Evolutionary conservation across 1,140 invertebrate genomes (phyloP), one percentile per base, ranked within the genome.

Genomic region (Ostrea edulis): DNA sequence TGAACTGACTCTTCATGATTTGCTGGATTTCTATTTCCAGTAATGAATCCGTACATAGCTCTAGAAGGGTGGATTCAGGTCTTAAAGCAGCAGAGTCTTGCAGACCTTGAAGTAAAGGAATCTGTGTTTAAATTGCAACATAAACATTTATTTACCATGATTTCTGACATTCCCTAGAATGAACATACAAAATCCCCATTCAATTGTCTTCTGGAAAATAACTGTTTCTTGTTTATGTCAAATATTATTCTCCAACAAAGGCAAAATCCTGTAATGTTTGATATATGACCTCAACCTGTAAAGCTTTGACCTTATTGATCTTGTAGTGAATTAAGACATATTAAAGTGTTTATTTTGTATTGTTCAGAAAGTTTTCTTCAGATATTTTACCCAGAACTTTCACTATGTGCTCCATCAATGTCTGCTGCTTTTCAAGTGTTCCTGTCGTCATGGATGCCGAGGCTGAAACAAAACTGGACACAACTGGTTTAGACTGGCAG

Each of bases 1-100:
- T 98, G 95, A 97, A 98, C 90, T 98, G 98, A 85, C 98, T 96
- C 94, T 99, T 98, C 11, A 99, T 95, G 0, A 97, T 98, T 94
- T 99, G 98, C 95, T 99, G 99, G 88, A 99, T 98, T 96, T 99
- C 99, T 0, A 99, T 98, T 86, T 98, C 98, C 98, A 99, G 99
- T 55, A 99, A 95, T 0, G 98, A 99, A 93, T 99, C 99, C 96
- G 99, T 98, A 82, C 99, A 98, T 9, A 99, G 96, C 94, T 99
- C 98, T 17, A 97, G 97, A 8, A 99, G 95, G 29, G 96, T 97
- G 0, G 97, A 96, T 8, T 96, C 96, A 53, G 96, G 95, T 83
- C 97, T 97, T 4, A 99, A 95, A 82, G 96, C 97, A 86, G 96
- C 97, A 0, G 96, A 93, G 92, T 99, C 97, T 92, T 99, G 98